A percentile compares a stretch with the other conserved stretches of the same genome.
Conservation (phyloP, 2,888 invertebrate species). For the Macroteleia sp. region DNA sequence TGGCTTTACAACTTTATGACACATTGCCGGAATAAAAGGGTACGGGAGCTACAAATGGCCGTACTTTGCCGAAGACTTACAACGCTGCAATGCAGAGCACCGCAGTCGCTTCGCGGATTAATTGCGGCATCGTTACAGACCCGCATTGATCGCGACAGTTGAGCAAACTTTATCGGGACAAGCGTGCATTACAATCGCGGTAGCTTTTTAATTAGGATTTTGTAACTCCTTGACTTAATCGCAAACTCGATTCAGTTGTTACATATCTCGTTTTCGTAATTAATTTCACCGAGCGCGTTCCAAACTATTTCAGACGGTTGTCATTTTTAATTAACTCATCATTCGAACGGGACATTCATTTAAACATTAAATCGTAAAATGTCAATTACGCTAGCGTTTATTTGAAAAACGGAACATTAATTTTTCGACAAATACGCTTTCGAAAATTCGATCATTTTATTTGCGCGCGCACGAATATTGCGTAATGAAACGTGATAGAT, state of each 20-base stretch:
- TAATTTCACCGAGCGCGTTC: not conserved
- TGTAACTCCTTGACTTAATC: conserved; percentile 24
- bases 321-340: conserved; percentile 4
- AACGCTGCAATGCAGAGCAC: conserved; percentile 29
- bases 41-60: conserved; percentile 21
- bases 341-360: too few species aligned
- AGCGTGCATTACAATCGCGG: conserved; percentile 12
- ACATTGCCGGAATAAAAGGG: conserved; percentile 38
- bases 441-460: conserved; percentile 4
- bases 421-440: conserved; percentile 15
- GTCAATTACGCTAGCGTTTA: too few species aligned
- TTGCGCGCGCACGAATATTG: not conserved
- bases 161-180: conserved; percentile 35
- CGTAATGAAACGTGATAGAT: conserved; percentile 7
- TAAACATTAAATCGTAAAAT: too few species aligned
- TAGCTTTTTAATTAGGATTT: conserved; percentile 38
- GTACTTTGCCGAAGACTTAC: conserved; percentile 31
- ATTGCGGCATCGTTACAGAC: conserved; percentile 25
- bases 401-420: conserved; percentile 8
- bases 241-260: conserved; percentile 19
- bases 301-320: conserved; percentile 4
- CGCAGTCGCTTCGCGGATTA: conserved; percentile 25
- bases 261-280: conserved; percentile 13
- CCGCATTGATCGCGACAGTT: conserved; percentile 26
- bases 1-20: conserved; percentile 49